A percentile compares a stretch with the other conserved stretches of the same genome.
These are phyloP conservation scores for Enteromius trimaculatus DNA, from an alignment of 2,797 vertebrate genomes.

Conservation along the genomic window DNA sequence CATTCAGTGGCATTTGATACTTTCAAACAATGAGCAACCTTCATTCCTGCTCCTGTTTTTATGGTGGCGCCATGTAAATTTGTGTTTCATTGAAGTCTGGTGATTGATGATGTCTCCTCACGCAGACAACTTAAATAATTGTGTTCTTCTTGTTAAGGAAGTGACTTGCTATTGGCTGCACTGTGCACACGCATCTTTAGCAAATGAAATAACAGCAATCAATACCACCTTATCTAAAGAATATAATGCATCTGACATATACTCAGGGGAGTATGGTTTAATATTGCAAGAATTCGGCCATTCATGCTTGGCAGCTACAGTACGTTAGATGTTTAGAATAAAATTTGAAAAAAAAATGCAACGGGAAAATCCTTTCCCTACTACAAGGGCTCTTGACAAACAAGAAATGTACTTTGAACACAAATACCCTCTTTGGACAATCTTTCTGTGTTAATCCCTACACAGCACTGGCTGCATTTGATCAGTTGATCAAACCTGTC, in stretches of 20 bases:
- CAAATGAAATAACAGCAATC: background rate
- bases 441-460: slow-evolving; percentile 22
- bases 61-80: slow-evolving; percentile 18
- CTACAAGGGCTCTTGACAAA: slow-evolving; percentile 6
- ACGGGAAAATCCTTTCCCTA: background rate
- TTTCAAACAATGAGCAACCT: slow-evolving; percentile 33
- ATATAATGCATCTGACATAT: background rate
- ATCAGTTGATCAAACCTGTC: slow-evolving; percentile 34
- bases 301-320: background rate
- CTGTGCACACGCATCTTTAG: background rate
- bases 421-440: slow-evolving; percentile 26
- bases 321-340: background rate
- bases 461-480: slow-evolving; percentile 19
- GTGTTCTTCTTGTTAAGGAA: background rate
- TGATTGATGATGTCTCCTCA: slow-evolving; percentile 28
- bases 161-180: background rate
- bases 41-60: slow-evolving; percentile 10
- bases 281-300: no score
- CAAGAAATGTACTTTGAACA: slow-evolving; percentile 16
- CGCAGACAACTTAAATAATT: slow-evolving; percentile 28
- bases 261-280: no score
- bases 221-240: background rate
- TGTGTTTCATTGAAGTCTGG: slow-evolving; percentile 41
- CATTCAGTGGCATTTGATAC: slow-evolving; percentile 15
- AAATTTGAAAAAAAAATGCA: background rate